These are phyloP conservation scores for Podilymbus podiceps DNA, from an alignment of 2,113 vertebrate genomes.

Conservation along the genomic window DNA sequence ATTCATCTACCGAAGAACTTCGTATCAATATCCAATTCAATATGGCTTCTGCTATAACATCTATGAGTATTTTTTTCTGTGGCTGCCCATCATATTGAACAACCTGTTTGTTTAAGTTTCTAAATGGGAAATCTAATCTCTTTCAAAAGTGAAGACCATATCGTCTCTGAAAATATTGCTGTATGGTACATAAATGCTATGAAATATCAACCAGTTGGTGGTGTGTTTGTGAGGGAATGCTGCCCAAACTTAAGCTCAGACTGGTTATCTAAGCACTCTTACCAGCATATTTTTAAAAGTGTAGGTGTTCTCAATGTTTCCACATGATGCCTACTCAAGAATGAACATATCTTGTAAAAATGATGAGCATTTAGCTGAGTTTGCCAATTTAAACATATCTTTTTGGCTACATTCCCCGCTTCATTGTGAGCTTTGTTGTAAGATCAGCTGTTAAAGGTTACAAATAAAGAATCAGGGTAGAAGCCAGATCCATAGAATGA, in stretches of 20 bases:
- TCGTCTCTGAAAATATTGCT: not conserved
- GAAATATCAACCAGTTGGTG: not conserved
- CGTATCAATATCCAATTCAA: not conserved
- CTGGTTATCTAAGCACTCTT: not conserved
- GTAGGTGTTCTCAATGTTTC: not conserved
- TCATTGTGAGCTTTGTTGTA: not conserved
- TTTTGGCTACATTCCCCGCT: not conserved
- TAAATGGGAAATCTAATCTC: not conserved
- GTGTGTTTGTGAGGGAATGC: not conserved
- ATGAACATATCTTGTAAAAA: not conserved
- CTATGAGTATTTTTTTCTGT: not conserved
- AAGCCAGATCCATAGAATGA: not conserved
- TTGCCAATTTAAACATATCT: not conserved
- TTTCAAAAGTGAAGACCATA: not conserved
- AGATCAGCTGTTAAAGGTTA: not conserved
- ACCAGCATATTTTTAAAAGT: not conserved
- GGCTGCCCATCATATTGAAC: not conserved
- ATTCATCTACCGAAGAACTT: not conserved
- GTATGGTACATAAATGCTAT: not conserved
- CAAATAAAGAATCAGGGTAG: not conserved
- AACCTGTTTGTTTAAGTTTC: not conserved
- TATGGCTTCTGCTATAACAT: not conserved
- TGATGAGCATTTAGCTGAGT: not conserved
- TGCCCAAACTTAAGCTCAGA: not conserved
- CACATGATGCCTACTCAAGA: not conserved